A percentile compares a stretch with the other conserved stretches of the same genome.
phyloP scores from a whole-genome alignment of 2,113 vertebrate species.

The Hippocampus guttulatus region DNA sequence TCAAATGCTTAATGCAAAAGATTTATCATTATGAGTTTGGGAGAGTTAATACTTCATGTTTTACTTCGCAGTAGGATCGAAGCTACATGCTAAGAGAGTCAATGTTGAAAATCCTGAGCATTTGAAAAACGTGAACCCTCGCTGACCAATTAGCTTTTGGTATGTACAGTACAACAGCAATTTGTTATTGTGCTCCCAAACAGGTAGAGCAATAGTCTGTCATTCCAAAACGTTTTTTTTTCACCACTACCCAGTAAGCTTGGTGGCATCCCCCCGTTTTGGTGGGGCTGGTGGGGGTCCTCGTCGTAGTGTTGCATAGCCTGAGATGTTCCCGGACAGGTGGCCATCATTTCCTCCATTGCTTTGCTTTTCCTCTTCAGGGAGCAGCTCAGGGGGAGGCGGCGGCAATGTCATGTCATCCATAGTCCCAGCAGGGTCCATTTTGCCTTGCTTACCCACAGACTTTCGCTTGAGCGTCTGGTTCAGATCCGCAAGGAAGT shows the following conservation, averaged over 20 bases:
- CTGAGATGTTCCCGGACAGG: conserved; percentile 84
- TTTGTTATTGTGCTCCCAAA: conserved; percentile 11
- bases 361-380: conserved; percentile 75
- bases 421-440: conserved; percentile 80
- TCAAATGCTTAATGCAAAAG: conserved; percentile 25
- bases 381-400: conserved; percentile 87
- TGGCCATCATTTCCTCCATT: conserved; percentile 67
- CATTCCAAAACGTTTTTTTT: neutral
- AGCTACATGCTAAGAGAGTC: conserved; percentile 27
- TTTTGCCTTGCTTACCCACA: conserved; percentile 83
- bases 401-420: conserved; percentile 94
- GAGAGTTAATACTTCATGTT: neutral
- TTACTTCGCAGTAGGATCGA: conserved; percentile 7
- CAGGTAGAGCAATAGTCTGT: neutral
- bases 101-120: conserved; percentile 16
- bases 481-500: conserved; percentile 92
- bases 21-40: conserved; percentile 9
- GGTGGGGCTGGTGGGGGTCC: conserved; percentile 91
- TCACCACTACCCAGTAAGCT: conserved; percentile 88
- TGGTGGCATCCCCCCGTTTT: conserved; percentile 91
- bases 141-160: conserved; percentile 33
- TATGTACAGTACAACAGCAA: conserved; percentile 36
- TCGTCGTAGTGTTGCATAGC: conserved; percentile 92
- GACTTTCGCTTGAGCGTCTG: conserved; percentile 94
- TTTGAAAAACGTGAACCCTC: conserved; percentile 35